Evolutionary conservation across 2,888 invertebrate genomes (phyloP).

Genomic region (Carcina quercana): DNA sequence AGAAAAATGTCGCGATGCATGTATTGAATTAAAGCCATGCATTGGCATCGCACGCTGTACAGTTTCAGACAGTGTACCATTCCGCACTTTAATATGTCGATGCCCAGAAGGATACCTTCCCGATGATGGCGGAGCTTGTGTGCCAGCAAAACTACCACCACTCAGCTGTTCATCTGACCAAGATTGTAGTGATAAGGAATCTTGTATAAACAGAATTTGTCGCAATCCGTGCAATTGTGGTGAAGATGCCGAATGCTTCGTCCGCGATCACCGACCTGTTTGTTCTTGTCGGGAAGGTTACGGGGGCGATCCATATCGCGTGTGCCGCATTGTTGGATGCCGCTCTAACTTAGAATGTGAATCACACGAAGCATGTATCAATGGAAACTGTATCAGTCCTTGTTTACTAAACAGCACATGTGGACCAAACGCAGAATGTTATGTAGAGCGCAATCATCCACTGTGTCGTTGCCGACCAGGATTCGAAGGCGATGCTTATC

Average conservation of each 20-base stretch:
- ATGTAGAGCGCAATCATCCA: conserved; percentile 80
- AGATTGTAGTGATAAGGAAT: conserved; percentile 85
- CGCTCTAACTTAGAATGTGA: conserved; percentile 88
- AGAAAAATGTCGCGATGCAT: conserved; percentile 86
- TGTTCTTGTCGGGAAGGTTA: conserved; percentile 90
- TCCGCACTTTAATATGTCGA: conserved; percentile 90
- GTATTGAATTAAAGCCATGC: conserved; percentile 84
- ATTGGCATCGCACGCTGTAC: conserved; percentile 83
- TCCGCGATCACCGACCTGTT: conserved; percentile 88
- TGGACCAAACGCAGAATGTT: conserved; percentile 88
- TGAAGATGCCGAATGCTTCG: conserved; percentile 85
- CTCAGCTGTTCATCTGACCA: conserved; percentile 86
- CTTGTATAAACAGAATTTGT: conserved; percentile 90
- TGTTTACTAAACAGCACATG: conserved; percentile 88
- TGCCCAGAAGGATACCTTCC: conserved; percentile 91
- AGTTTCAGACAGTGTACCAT: conserved; percentile 89
- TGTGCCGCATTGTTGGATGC: conserved; percentile 88
- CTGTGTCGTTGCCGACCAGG: conserved; percentile 88
- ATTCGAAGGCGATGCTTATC: conserved; percentile 85
- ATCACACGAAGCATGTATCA: conserved; percentile 87
- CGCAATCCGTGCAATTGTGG: conserved; percentile 93
- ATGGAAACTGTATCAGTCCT: conserved; percentile 89
- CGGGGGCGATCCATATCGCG: conserved; percentile 89
- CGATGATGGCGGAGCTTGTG: conserved; percentile 85
- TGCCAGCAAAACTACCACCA: conserved; percentile 79